A percentile compares a stretch with the other conserved stretches of the same genome.
These are phyloP conservation scores for Catocala fraxini DNA, from an alignment of 2,888 invertebrate species.

Conservation along the genomic window DNA sequence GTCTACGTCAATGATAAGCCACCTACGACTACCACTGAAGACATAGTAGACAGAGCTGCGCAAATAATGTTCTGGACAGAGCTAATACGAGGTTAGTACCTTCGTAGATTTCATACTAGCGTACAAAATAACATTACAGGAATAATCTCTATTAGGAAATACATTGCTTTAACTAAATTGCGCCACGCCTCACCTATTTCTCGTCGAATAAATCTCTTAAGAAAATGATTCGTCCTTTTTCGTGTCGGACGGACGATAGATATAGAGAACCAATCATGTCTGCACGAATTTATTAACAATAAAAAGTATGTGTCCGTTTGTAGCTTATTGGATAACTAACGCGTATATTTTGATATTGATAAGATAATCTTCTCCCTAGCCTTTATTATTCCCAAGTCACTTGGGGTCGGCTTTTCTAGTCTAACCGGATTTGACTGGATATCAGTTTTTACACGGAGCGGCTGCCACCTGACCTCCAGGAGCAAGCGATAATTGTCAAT, in stretches of 20 bases:
- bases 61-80: conserved; percentile 92
- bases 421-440: too few species aligned
- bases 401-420: too few species aligned
- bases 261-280: conserved; percentile 12
- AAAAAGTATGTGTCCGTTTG: background rate
- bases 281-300: conserved; percentile 15
- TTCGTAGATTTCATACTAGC: background rate
- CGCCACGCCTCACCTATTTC: conserved; percentile 41
- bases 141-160: too few species aligned
- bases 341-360: too few species aligned
- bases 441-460: too few species aligned
- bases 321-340: too few species aligned
- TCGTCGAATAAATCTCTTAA: conserved; percentile 42
- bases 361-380: too few species aligned
- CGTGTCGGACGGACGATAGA: conserved; percentile 35
- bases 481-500: too few species aligned
- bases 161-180: conserved; percentile 44
- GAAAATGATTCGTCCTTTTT: conserved; percentile 40
- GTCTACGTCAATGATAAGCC: conserved; percentile 89
- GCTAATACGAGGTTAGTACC: conserved; percentile 89
- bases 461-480: too few species aligned
- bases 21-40: conserved; percentile 87
- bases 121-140: too few species aligned
- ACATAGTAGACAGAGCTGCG: conserved; percentile 92
- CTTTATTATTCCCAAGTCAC: too few species aligned